These are phyloP conservation scores for Syngnathus typhle DNA, from an alignment of 2,113 vertebrate species.

Conservation along the genomic window DNA sequence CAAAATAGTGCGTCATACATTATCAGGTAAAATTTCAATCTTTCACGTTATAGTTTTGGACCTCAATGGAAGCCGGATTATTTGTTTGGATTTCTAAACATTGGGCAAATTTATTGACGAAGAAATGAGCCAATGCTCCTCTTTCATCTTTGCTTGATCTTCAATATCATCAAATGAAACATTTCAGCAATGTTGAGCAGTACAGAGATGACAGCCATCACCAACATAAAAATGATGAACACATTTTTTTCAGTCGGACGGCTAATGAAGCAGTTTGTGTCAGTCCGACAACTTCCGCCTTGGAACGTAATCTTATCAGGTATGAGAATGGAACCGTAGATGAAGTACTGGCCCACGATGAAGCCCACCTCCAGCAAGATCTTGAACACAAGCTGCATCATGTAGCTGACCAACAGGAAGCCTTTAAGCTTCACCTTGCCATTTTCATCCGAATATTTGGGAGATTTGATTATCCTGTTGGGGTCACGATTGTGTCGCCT, in stretches of 20 bases:
- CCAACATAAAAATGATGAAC: conserved; percentile 83
- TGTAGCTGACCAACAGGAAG: conserved; percentile 78
- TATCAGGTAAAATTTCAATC: too few species aligned
- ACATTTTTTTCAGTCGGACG: conserved; percentile 75
- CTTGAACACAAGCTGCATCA: conserved; percentile 81
- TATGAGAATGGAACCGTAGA: conserved; percentile 76
- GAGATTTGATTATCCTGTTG: conserved; percentile 40
- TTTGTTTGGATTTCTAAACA: neutral
- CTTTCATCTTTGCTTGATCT: conserved; percentile 9
- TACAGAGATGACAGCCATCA: conserved; percentile 76
- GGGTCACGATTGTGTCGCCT: conserved; percentile 52
- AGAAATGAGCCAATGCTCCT: neutral
- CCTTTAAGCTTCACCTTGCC: conserved; percentile 82
- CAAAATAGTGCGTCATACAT: too few species aligned
- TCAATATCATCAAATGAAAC: conserved; percentile 74
- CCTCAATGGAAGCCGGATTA: too few species aligned
- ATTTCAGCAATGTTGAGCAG: conserved; percentile 82
- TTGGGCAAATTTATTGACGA: neutral
- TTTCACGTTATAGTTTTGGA: too few species aligned
- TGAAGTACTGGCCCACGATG: conserved; percentile 78
- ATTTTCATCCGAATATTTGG: conserved; percentile 69
- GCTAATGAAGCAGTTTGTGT: conserved; percentile 82
- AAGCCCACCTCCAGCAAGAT: conserved; percentile 84
- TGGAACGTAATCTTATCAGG: conserved; percentile 69
- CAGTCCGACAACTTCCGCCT: conserved; percentile 69